Base-by-base conservation (phyloP, 1,140 invertebrate genomes). In the Calycopis cecrops region DNA sequence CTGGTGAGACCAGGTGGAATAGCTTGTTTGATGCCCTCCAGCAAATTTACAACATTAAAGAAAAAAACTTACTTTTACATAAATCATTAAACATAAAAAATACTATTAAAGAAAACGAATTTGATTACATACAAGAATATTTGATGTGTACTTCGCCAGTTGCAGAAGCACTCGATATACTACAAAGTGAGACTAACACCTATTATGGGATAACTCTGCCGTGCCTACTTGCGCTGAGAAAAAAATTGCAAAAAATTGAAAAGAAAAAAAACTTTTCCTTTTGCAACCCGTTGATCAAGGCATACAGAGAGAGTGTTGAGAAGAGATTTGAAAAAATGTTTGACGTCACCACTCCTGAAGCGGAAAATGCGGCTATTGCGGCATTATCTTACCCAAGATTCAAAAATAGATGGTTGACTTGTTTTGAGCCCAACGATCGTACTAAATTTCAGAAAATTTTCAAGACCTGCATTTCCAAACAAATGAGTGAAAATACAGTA, bases 41-140 rank as follows among this genome's bases (percentile, higher is more conserved):
- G 12, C 38, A 60, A 59, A 57, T 63, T 18, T 3, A 35, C 11
- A 21, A 38, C 1, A 60, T 60, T 17, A 17, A 59, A 38, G 62
- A 55, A 17, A 59, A 63, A 28, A 63, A 14, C 48, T 33, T 50
- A 35, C 51, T 53, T 40, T 49, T 59, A 12, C 47, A 63, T 16
- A 11, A 18, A 17, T 54, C 18, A 18, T 33, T 48, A 21, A 21
- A 21, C 18, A 17, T 48, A 17, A 48, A 7, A 21, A 21, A 21
- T 10, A 21, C 6, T 48, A n/a, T 3, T 3, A 4, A 37, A 9
- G 35, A 56, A 4, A 52, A 50, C 33, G 63, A 62, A 37, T 65
- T 65, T 18, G 11, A 57, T 44, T 59, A 61, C n/a, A 57, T 61
- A 37, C 7, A 56, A n/a, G 63, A 62, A 57, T 65, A 59, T 34